A percentile compares a stretch with the other conserved stretches of the same genome.
phyloP scores from a whole-genome alignment of 2,888 invertebrate species.

The Matsumyia berberina region DNA sequence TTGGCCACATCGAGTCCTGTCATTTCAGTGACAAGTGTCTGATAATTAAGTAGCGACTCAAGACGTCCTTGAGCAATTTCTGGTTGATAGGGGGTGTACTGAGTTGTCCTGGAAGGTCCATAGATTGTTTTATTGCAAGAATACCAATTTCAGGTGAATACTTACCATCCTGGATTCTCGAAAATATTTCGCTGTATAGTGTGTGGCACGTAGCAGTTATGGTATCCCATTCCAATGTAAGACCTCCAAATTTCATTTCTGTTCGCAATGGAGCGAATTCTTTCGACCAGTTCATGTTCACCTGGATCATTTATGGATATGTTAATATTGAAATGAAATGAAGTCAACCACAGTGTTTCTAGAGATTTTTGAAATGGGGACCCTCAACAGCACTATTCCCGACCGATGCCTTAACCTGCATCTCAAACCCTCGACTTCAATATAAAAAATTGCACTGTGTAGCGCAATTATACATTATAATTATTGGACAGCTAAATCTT shows the following conservation, averaged over 20 bases:
- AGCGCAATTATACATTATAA: no score
- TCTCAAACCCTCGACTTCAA: no score
- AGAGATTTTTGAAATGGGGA: no score
- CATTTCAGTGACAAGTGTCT: slow-evolving; percentile 97
- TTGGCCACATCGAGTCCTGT: slow-evolving; percentile 98
- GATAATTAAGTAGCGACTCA: slow-evolving; percentile 98
- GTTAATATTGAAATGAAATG: neutral
- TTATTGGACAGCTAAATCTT: no score
- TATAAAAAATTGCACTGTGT: no score
- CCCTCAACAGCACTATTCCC: no score
- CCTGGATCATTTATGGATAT: slow-evolving; percentile 85
- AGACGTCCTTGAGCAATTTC: slow-evolving; percentile 98
- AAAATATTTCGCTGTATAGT: slow-evolving; percentile 98
- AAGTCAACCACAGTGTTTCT: no score
- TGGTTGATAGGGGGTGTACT: slow-evolving; percentile 99
- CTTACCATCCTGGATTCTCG: slow-evolving; percentile 99
- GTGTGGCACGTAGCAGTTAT: slow-evolving; percentile 98
- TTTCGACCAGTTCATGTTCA: slow-evolving; percentile 94
- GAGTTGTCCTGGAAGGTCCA: slow-evolving; percentile 91
- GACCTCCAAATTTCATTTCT: slow-evolving; percentile 97
- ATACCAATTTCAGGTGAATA: slow-evolving; percentile 5
- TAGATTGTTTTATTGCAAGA: neutral
- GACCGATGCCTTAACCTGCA: no score
- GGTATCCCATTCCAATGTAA: slow-evolving; percentile 99
- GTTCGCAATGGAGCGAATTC: slow-evolving; percentile 91